Evolutionary conservation across 2,113 vertebrate genomes (phyloP).

Genomic region (Macrotis lagotis): DNA sequence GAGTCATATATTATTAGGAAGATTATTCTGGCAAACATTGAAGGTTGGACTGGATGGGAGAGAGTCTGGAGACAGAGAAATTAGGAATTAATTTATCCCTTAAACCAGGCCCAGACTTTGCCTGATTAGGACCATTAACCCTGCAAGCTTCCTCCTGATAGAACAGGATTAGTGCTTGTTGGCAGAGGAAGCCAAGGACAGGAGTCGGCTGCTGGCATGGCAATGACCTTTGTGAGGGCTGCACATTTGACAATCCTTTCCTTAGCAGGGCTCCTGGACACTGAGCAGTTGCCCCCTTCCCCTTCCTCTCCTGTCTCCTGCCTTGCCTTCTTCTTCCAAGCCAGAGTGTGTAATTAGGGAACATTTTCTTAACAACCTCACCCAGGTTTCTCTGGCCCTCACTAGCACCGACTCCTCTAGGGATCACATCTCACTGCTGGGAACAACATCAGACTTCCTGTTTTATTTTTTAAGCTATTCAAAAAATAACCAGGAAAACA

Average conservation of each 20-base stretch:
- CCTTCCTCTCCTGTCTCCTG: background rate
- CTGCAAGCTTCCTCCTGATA: background rate
- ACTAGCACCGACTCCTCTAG: background rate
- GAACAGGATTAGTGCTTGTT: background rate
- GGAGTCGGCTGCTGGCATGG: background rate
- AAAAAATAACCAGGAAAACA: background rate
- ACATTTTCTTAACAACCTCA: background rate
- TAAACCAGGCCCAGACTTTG: background rate
- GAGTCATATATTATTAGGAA: background rate
- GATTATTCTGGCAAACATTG: background rate
- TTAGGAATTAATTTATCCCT: background rate
- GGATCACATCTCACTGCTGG: background rate
- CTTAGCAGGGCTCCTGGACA: background rate
- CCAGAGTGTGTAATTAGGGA: background rate
- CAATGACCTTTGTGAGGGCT: background rate
- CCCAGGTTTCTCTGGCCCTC: background rate
- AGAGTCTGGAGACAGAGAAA: background rate
- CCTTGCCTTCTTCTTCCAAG: background rate
- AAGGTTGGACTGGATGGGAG: background rate
- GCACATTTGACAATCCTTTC: background rate
- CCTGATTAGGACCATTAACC: slow-evolving; percentile 2
- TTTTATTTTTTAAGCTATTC: background rate
- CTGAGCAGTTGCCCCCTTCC: background rate
- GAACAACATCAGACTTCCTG: background rate
- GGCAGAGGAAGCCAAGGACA: background rate